These are phyloP conservation scores for Chelidonichthys spinosus DNA, from an alignment of 2,797 vertebrate species.

Conservation along the genomic window DNA sequence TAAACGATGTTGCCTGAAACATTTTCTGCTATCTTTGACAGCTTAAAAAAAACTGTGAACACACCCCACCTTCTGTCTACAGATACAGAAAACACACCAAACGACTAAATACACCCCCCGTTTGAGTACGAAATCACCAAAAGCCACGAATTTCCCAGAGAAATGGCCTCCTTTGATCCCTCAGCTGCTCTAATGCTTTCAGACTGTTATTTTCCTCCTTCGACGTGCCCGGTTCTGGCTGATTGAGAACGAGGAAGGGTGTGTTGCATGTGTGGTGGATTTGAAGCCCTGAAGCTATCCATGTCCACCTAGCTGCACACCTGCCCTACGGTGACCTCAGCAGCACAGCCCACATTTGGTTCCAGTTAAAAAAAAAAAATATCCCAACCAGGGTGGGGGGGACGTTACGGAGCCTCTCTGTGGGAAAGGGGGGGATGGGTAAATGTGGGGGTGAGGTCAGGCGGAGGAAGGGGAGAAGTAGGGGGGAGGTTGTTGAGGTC, in stretches of 20 bases:
- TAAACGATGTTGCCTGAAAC: constrained; percentile 9
- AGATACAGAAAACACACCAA: constrained; percentile 37
- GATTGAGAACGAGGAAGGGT: constrained; percentile 66
- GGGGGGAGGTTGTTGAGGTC: constrained; percentile 61
- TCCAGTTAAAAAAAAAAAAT: constrained; percentile 70
- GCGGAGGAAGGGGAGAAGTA: constrained; percentile 12
- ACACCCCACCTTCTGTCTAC: constrained; percentile 28
- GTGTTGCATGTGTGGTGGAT: constrained; percentile 31
- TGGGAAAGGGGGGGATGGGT: constrained; percentile 57
- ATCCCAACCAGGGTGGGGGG: constrained; percentile 45
- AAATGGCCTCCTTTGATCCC: constrained; percentile 65
- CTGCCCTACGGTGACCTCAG: constrained; percentile 80
- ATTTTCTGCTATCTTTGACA: constrained; percentile 15
- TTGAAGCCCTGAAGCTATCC: constrained; percentile 59
- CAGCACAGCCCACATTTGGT: constrained; percentile 77
- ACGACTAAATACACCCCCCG: constrained; percentile 24
- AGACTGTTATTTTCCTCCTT: constrained; percentile 72
- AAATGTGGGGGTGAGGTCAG: constrained; percentile 8
- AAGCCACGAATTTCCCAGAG: constrained; percentile 46
- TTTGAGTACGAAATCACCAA: constrained; percentile 19
- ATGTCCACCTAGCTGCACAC: constrained; percentile 73
- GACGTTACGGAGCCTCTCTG: constrained; percentile 61
- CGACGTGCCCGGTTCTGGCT: constrained; percentile 74
- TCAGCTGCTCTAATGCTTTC: constrained; percentile 56
- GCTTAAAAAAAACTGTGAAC: constrained; percentile 25